Base-by-base conservation (phyloP, 2,888 invertebrate genomes). In the Brenthis daphne region DNA sequence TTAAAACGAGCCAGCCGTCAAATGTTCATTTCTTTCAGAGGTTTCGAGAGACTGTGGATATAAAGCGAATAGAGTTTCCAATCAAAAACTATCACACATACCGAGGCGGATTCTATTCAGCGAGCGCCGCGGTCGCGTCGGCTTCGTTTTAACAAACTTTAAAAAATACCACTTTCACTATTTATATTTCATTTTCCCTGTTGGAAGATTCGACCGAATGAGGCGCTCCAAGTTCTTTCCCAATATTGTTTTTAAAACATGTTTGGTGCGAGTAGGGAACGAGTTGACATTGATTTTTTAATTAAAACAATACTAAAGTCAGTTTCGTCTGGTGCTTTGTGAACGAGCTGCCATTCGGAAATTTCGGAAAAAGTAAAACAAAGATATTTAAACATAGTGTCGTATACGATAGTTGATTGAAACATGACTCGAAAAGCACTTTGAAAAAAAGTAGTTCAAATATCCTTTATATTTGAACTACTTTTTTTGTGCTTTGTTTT, bases 71-170 rank as follows among this genome's bases (percentile, higher is more conserved):
- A 43, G 58, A 65, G 67, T 60, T 57, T 67, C 64, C 69, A 67
- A 73, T 73, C 65, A 68, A 66, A 72, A 67, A 50, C 37, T 63
- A 64, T 63, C 58, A 24, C 63, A 56, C 54, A 67, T 33, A 12
- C 37, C 16, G 58, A 48, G 55, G 48, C 14, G 12, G 16, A 58
- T 47, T 29, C 47, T 54, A n/a, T 48, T 24, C 12, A 29, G 29
- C 33, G 51, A 20, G 58, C 11, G 50, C 60, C n/a, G 50, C 60
- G 60, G 57, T 24, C 57, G 24, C 14, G 14, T 58, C 47, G 8
- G 24, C 20, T 58, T 48, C 47, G 14, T 51, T 51, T 48, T 48
- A 29, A 29, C 50, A n/a, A 33, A 51, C 50, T 50, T 29, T 16
- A 4, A 61, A 58, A 48, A 37, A 47, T 24, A 8, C 47, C 43